Percentiles rank a stretch among this genome's conserved stretches.
Conservation (phyloP, 2,888 invertebrate species). For the Macrosoma leucophasiata region DNA sequence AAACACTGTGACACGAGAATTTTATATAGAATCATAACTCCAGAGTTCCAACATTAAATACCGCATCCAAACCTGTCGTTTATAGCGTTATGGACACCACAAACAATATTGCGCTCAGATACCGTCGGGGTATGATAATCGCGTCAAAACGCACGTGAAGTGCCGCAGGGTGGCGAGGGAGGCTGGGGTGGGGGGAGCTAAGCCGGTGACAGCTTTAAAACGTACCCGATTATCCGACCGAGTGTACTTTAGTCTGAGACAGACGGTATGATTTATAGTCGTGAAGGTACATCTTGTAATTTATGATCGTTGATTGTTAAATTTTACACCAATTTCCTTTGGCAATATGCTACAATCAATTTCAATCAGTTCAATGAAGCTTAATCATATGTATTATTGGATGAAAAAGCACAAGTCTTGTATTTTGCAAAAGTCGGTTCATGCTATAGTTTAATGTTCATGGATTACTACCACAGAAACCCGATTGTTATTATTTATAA, state of each 20-base stretch:
- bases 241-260: constrained; percentile 53
- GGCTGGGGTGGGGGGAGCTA: constrained; percentile 36
- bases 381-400: too few relatives aligned
- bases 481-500: too few relatives aligned
- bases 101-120: constrained; percentile 72
- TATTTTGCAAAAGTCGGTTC: too few relatives aligned
- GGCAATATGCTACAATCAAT: too few relatives aligned
- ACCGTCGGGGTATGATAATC: constrained; percentile 72
- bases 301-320: too few relatives aligned
- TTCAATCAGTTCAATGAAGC: too few relatives aligned
- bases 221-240: constrained; percentile 65
- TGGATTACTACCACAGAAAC: too few relatives aligned
- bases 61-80: constrained; percentile 31
- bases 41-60: constrained; percentile 6
- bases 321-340: too few relatives aligned
- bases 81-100: constrained; percentile 29
- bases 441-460: too few relatives aligned
- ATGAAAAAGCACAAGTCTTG: too few relatives aligned
- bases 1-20: too few relatives aligned
- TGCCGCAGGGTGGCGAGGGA: constrained; percentile 38
- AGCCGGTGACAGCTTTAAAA: constrained; percentile 70
- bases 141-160: constrained; percentile 76
- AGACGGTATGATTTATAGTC: constrained; percentile 55
- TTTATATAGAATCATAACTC: too few relatives aligned
- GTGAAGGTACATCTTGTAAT: constrained; percentile 22